Base-by-base conservation (phyloP, 1,140 invertebrate genomes). In the Leguminivora glycinivorella region DNA sequence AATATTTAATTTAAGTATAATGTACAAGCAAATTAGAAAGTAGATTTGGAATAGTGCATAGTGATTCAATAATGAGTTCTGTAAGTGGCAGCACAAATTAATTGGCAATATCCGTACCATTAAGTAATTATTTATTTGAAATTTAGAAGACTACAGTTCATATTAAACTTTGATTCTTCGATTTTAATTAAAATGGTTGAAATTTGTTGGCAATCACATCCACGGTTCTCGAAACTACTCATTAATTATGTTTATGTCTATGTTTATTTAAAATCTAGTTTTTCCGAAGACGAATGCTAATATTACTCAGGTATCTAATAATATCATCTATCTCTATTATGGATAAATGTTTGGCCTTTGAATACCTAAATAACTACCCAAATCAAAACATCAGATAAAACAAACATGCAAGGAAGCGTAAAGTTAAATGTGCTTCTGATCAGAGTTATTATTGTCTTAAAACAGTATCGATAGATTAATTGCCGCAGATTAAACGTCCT, bases 401-500 rank as follows among this genome's bases (percentile, higher is more conserved):
- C 17, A 63, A 63, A 17, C 58, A 12, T 63, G 26, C n/a, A 14
- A 29, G 26, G 29, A 29, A 34, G 4, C 25, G 31, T 63, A 63
- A 63, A 63, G 26, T 60, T 60, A 60, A 60, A 60, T 60, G 14
- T 63, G 58, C 58, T 17, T 52, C 47, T 29, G 25, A 63, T 63
- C 58, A 31, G 58, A 31, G 26, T 29, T 17, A 29, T 63, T 29
- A 63, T 31, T 29, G 58, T 29, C 58, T 17, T 63, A 31, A 31
- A 63, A 31, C 26, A 34, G 58, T 34, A 63, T 63, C 58, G 26
- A 63, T 34, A 63, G 58, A 63, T 63, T 63, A 63, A 63, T 63
- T 63, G 58, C 26, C 9, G 9, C 58, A 63, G 58, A 63, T 63
- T 63, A 34, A 31, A 31, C 58, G 58, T 63, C 17, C 58, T 63